These are phyloP conservation scores for Indicator maculatus DNA, from an alignment of 2,113 vertebrate species.

Conservation along the genomic window DNA sequence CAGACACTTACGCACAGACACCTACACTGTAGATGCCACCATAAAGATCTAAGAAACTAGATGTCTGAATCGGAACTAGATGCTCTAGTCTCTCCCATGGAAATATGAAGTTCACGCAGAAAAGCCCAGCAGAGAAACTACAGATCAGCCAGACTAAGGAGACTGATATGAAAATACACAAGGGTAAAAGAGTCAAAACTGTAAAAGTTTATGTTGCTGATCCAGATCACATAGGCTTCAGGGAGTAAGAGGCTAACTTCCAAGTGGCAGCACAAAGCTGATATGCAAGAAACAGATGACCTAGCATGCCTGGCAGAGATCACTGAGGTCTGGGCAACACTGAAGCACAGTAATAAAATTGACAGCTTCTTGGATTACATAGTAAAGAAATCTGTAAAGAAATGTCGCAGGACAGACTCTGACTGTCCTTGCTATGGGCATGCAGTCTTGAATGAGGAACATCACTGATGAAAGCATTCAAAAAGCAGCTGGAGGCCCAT, in stretches of 20 bases:
- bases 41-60: neutral
- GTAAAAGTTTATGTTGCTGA: neutral
- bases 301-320: neutral
- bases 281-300: neutral
- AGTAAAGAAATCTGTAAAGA: neutral
- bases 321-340: neutral
- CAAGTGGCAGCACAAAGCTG: neutral
- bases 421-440: neutral
- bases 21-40: neutral
- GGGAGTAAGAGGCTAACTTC: neutral
- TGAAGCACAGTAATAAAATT: neutral
- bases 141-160: neutral
- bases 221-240: neutral
- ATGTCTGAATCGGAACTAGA: neutral
- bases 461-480: neutral
- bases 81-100: neutral
- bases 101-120: neutral
- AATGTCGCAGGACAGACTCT: neutral
- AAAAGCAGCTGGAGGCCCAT: neutral
- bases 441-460: neutral
- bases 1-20: neutral
- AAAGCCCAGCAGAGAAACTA: neutral
- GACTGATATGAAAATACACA: neutral
- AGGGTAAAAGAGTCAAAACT: neutral
- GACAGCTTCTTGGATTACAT: neutral